These are phyloP conservation scores for Melanotaenia pygmaea DNA, from an alignment of 2,797 vertebrate genomes.

Conservation along the genomic window DNA sequence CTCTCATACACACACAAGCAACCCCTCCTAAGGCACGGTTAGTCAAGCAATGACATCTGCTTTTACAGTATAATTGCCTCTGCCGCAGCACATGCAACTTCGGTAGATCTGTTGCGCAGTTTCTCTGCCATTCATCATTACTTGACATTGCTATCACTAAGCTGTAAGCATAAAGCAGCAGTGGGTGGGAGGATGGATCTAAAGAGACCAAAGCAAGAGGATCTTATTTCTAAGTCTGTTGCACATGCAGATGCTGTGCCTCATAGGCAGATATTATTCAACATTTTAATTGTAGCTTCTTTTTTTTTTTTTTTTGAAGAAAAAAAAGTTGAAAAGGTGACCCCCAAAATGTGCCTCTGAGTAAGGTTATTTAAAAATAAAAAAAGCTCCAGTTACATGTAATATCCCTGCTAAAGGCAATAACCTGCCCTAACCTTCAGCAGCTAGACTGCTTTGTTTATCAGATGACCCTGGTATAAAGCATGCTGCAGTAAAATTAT, in stretches of 20 bases:
- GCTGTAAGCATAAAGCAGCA: slow-evolving; percentile 11
- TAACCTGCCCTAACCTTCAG: slow-evolving; percentile 3
- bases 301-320: neutral
- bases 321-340: neutral
- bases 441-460: slow-evolving; percentile 6
- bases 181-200: slow-evolving; percentile 28
- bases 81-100: slow-evolving; percentile 15
- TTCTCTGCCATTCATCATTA: slow-evolving; percentile 24
- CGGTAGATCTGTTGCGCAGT: slow-evolving; percentile 18
- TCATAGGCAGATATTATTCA: slow-evolving; percentile 14
- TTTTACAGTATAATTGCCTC: slow-evolving; percentile 32
- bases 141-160: slow-evolving; percentile 5
- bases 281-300: slow-evolving; percentile 15
- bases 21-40: slow-evolving; percentile 17
- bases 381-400: neutral
- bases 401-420: neutral
- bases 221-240: slow-evolving; percentile 19
- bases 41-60: slow-evolving; percentile 38
- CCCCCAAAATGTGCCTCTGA: neutral
- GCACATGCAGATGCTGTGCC: slow-evolving; percentile 7
- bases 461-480: slow-evolving; percentile 1
- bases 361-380: neutral
- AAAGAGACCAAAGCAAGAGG: slow-evolving; percentile 19
- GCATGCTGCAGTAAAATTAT: neutral
- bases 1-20: slow-evolving; percentile 9